These are phyloP conservation scores for Pentamera pediparva DNA, from an alignment of 53 echinoderm and acorn worm species.

Conservation along the genomic window DNA sequence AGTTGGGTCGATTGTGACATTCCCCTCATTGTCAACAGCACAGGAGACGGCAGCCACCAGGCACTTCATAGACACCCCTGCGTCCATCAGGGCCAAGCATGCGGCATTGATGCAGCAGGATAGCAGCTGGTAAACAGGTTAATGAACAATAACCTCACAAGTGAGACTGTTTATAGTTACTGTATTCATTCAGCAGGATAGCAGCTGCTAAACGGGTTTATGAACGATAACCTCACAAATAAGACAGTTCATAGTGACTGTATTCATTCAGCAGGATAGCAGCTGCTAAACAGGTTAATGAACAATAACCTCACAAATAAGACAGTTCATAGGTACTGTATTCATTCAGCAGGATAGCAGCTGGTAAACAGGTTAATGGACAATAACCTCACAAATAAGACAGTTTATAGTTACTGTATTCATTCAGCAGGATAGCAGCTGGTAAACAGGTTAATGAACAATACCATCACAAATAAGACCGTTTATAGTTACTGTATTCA, in stretches of 20 bases:
- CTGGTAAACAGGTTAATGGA: no score
- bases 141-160: neutral
- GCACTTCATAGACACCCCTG: conserved; percentile 95
- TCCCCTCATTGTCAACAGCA: conserved; percentile 63
- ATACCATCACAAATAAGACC: no score
- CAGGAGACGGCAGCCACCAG: conserved; percentile 73
- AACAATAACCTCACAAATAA: no score
- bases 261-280: neutral
- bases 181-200: conserved; percentile 30
- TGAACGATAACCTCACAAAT: neutral
- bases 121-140: conserved; percentile 42
- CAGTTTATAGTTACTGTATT: no score
- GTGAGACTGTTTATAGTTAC: neutral
- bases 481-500: no score
- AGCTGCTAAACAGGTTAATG: no score
- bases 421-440: no score
- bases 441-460: no score
- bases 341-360: no score
- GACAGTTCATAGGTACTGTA: no score
- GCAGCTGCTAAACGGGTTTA: conserved; percentile 37
- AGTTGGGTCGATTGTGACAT: conserved; percentile 71
- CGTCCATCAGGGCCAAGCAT: conserved; percentile 89
- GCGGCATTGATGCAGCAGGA: conserved; percentile 91
- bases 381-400: no score
- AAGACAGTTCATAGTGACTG: neutral